Percentiles rank a stretch among this genome's conserved stretches.
These are phyloP conservation scores for Sebastes umbrosus DNA, from an alignment of 2,797 vertebrate species.

Conservation along the genomic window DNA sequence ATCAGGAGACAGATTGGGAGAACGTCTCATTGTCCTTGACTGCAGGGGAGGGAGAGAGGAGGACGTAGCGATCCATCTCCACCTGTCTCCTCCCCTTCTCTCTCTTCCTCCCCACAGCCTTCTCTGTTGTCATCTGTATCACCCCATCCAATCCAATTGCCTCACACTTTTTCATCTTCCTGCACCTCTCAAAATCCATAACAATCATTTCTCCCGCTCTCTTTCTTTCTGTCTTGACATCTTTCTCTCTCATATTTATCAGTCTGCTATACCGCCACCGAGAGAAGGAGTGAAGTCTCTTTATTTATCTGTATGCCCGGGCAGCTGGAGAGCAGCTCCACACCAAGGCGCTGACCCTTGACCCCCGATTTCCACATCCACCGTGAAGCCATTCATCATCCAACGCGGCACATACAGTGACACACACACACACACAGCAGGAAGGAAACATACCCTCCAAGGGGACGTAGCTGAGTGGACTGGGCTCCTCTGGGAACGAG, in stretches of 20 bases:
- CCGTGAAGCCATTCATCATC: slow-evolving; percentile 76
- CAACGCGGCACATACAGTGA: slow-evolving; percentile 35
- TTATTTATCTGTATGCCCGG: slow-evolving; percentile 33
- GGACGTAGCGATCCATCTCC: slow-evolving; percentile 64
- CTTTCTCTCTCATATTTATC: slow-evolving; percentile 7
- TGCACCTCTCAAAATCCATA: slow-evolving; percentile 22
- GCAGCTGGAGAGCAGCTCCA: slow-evolving; percentile 45
- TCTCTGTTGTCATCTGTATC: slow-evolving; percentile 34
- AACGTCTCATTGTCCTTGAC: slow-evolving; percentile 74
- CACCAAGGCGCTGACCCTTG: slow-evolving; percentile 64
- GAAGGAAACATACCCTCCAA: slow-evolving; percentile 88
- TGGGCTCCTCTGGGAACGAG: slow-evolving; percentile 93
- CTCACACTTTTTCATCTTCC: slow-evolving; percentile 27
- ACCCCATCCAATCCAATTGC: slow-evolving; percentile 29
- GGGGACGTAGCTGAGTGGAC: slow-evolving; percentile 89
- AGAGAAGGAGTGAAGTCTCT: background rate
- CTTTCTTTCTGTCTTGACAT: background rate
- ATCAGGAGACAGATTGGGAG: slow-evolving; percentile 66
- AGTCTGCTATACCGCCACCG: background rate
- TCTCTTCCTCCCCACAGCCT: slow-evolving; percentile 36
- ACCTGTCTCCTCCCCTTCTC: slow-evolving; percentile 55
- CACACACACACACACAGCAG: slow-evolving; percentile 2
- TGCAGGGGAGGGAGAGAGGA: slow-evolving; percentile 57
- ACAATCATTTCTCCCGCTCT: background rate
- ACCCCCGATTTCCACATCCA: slow-evolving; percentile 71